Evolutionary conservation across 2,797 vertebrate species (phyloP).

Genomic region (Pristis pectinata): DNA sequence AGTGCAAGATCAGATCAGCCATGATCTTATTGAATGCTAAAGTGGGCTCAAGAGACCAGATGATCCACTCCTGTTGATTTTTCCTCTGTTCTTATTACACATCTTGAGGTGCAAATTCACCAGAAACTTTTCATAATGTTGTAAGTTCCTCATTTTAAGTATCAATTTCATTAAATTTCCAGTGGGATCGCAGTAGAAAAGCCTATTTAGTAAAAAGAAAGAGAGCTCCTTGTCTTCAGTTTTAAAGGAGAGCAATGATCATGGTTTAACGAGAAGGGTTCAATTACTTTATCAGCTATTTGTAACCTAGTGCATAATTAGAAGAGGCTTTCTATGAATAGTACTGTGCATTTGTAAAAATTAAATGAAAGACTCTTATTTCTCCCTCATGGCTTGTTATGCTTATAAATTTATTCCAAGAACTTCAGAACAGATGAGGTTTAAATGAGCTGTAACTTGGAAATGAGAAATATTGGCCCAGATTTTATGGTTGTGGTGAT

Average conservation of each 20-base stretch:
- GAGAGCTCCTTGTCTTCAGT: not conserved
- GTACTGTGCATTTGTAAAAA: not conserved
- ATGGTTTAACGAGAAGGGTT: not conserved
- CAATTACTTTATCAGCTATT: not conserved
- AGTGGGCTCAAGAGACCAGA: too few species aligned
- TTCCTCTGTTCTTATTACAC: not conserved
- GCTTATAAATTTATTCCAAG: not conserved
- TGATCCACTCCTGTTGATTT: too few species aligned
- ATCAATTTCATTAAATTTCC: conserved; percentile 7
- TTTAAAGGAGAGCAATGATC: not conserved
- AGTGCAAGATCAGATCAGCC: too few species aligned
- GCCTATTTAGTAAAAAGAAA: not conserved
- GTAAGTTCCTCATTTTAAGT: not conserved
- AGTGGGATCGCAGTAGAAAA: not conserved
- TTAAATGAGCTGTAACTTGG: not conserved
- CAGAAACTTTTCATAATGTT: not conserved
- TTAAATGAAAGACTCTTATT: conserved; percentile 11
- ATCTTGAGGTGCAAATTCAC: not conserved
- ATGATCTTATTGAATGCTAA: too few species aligned
- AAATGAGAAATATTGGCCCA: not conserved
- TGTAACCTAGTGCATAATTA: not conserved
- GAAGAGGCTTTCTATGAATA: not conserved
- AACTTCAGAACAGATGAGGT: not conserved
- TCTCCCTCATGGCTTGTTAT: not conserved
- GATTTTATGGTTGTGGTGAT: too few species aligned